Evolutionary conservation across 2,113 vertebrate genomes (phyloP).

Genomic region (Choloepus hoffmanni): DNA sequence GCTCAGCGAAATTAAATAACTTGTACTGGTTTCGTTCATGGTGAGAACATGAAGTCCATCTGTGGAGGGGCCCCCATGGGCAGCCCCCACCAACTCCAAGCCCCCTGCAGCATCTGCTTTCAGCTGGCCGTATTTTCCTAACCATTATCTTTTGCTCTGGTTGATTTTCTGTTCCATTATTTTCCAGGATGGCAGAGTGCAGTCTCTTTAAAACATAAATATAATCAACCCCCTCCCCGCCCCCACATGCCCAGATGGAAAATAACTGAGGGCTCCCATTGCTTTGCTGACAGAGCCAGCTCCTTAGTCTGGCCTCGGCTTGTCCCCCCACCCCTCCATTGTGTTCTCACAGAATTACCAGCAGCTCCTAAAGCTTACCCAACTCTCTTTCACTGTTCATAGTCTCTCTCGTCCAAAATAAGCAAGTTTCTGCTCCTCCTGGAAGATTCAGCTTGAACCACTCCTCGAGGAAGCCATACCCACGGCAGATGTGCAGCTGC

Average conservation of each 20-base stretch:
- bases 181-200: background rate
- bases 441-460: background rate
- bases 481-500: too few relatives aligned
- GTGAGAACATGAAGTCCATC: background rate
- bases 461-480: background rate
- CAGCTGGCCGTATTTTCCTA: background rate
- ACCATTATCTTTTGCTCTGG: background rate
- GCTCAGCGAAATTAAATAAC: background rate
- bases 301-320: background rate
- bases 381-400: background rate
- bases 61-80: accelerated
- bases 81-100: background rate
- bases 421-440: background rate
- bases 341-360: background rate
- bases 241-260: background rate
- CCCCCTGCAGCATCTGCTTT: background rate
- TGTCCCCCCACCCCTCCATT: background rate
- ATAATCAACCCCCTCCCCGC: background rate
- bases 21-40: background rate
- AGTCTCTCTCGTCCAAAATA: background rate
- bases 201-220: slow-evolving; percentile 17
- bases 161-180: background rate
- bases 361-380: background rate
- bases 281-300: background rate
- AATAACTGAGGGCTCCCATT: background rate